Percentiles rank a stretch among this genome's conserved stretches.
Conservation (phyloP, 1,140 invertebrate species). For the Scaptomyza pallida region DNA sequence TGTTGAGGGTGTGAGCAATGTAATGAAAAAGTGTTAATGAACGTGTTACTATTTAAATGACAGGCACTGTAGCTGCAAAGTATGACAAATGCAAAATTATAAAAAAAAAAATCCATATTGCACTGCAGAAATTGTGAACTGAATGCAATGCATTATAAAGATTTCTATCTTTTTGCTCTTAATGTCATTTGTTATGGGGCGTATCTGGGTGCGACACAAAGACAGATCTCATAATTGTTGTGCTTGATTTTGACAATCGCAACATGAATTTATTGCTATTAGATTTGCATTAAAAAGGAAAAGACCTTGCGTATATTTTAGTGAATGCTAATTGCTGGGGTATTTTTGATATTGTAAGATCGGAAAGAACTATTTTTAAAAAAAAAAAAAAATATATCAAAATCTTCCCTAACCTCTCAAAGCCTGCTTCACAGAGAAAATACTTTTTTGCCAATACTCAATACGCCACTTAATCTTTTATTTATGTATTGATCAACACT, state of each 20-base stretch:
- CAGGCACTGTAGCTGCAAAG: not conserved
- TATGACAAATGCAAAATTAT: slow-evolving; percentile 2
- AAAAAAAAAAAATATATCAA: too few species aligned
- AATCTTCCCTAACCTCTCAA: too few species aligned
- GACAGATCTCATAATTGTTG: slow-evolving; percentile 36
- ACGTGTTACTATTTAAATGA: not conserved
- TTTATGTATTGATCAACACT: too few species aligned
- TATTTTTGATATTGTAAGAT: not conserved
- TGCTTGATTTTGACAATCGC: slow-evolving; percentile 28
- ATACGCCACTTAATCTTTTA: too few species aligned
- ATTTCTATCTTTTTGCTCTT: slow-evolving; percentile 10
- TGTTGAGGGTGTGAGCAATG: not conserved
- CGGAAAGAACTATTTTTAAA: too few species aligned
- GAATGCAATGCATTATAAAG: slow-evolving; percentile 37
- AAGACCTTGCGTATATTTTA: not conserved
- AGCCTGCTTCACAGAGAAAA: too few species aligned
- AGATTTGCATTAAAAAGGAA: not conserved
- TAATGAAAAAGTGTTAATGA: not conserved
- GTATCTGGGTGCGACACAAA: slow-evolving; percentile 47
- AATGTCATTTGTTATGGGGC: slow-evolving; percentile 26
- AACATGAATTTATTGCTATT: slow-evolving; percentile 14
- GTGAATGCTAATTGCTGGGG: not conserved
- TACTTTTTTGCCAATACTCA: too few species aligned
- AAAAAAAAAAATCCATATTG: slow-evolving; percentile 5
- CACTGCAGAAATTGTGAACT: slow-evolving; percentile 11